These are phyloP conservation scores for Zelleria hepariella DNA, from an alignment of 2,888 invertebrate species.

Conservation along the genomic window DNA sequence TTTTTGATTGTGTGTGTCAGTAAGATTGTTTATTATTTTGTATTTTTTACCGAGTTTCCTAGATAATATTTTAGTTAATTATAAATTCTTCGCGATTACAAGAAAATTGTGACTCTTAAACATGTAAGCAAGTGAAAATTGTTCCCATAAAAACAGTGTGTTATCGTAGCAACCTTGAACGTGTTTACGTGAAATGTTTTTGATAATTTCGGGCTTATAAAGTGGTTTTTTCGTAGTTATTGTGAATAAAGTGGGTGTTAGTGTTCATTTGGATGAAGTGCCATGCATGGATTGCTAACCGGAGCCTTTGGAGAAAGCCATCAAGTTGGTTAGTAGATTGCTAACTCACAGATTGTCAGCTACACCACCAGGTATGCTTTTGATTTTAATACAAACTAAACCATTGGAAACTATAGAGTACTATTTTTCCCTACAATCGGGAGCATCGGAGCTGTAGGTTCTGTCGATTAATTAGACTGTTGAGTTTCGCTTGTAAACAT, in stretches of 20 bases:
- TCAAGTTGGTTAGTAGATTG: not conserved
- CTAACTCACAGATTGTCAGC: not conserved
- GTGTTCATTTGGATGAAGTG: constrained; percentile 25
- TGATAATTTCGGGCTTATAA: constrained; percentile 33
- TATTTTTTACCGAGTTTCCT: constrained; percentile 17
- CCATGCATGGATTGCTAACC: constrained; percentile 20
- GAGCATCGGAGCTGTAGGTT: not conserved
- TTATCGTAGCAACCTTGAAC: constrained; percentile 29
- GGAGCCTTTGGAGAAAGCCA: not conserved
- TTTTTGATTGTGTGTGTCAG: constrained; percentile 58
- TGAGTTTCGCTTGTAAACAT: not conserved
- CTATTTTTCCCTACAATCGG: not conserved
- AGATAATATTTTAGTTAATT: not conserved
- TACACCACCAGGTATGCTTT: not conserved
- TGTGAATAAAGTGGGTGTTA: constrained; percentile 25
- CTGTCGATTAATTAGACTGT: too few relatives aligned
- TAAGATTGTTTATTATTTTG: constrained; percentile 65
- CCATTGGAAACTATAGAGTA: not conserved
- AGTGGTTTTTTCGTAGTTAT: constrained; percentile 27
- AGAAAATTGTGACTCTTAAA: not conserved
- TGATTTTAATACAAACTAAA: not conserved
- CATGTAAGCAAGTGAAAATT: not conserved
- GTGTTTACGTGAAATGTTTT: constrained; percentile 60
- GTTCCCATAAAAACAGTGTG: constrained; percentile 8
- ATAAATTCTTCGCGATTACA: not conserved